Evolutionary conservation across 1,140 invertebrate species (phyloP).

Genomic region (Drosophila obscura): DNA sequence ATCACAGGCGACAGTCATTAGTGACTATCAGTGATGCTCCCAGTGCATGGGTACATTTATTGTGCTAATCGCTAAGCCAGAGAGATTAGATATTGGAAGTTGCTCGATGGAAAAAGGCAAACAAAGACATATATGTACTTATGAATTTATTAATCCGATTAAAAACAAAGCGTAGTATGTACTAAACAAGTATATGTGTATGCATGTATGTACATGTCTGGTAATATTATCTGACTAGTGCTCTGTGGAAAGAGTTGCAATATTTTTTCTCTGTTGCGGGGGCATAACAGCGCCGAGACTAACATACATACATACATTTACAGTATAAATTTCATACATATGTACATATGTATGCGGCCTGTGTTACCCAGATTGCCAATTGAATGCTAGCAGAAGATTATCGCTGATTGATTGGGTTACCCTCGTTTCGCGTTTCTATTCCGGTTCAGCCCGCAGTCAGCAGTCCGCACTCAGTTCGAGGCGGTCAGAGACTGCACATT

Average conservation of each 20-base stretch:
- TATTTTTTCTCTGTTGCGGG: constrained; percentile 1
- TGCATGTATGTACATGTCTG: constrained; percentile 6
- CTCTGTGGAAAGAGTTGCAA: constrained; percentile 13
- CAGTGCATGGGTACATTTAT: constrained; percentile 1
- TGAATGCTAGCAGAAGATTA: no score
- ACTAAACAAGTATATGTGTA: constrained; percentile 8
- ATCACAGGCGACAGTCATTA: no score
- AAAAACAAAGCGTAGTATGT: neutral
- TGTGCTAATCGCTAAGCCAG: neutral
- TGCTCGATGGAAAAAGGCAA: constrained; percentile 14
- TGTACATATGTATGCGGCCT: neutral
- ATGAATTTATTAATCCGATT: constrained; percentile 14
- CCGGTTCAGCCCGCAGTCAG: no score
- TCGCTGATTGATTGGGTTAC: no score
- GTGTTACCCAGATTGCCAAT: neutral
- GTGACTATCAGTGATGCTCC: no score
- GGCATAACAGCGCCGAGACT: constrained; percentile 1
- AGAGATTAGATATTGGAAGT: constrained; percentile 20
- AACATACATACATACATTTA: no score
- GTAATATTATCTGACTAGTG: constrained; percentile 29
- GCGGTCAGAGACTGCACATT: neutral
- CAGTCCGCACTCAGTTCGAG: neutral
- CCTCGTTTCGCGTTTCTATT: no score
- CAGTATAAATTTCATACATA: neutral
- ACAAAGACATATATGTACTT: neutral